Conservation (phyloP, 2,888 invertebrate species). For the Tanypteryx hageni region DNA sequence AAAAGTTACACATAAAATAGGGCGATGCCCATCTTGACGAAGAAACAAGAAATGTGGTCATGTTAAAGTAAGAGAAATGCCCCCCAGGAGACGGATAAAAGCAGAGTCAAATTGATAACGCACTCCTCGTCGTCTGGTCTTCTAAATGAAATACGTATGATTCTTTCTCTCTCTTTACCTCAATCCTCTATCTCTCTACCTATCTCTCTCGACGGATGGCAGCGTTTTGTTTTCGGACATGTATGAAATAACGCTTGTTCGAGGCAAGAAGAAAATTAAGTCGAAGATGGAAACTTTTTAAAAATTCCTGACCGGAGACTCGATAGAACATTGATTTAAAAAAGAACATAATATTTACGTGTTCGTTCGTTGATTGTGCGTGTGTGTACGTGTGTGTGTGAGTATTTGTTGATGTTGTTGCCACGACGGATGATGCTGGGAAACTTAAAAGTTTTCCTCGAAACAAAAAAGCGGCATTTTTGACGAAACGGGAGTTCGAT, state of each 20-base stretch:
- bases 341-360: neutral
- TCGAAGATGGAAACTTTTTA: neutral
- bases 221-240: neutral
- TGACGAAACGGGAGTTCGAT: neutral
- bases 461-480: neutral
- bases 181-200: conserved; percentile 1
- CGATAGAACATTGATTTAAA: too few species aligned
- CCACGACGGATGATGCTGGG: neutral
- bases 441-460: neutral
- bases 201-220: conserved; percentile 3
- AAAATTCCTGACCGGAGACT: too few species aligned
- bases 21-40: neutral
- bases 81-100: conserved; percentile 23
- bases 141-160: neutral
- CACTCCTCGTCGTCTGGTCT: conserved; percentile 4
- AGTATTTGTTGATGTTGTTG: neutral
- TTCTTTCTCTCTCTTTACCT: neutral
- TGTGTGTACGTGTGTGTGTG: conserved; percentile 14
- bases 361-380: conserved; percentile 10
- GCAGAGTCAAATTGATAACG: neutral
- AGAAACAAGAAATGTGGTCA: neutral
- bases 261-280: neutral
- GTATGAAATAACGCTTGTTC: neutral
- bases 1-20: neutral
- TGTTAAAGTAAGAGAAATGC: neutral